Percentiles rank a stretch among this genome's conserved stretches.
These are phyloP conservation scores for Narcine bancroftii DNA, from an alignment of 2,113 vertebrate genomes.

Conservation along the genomic window DNA sequence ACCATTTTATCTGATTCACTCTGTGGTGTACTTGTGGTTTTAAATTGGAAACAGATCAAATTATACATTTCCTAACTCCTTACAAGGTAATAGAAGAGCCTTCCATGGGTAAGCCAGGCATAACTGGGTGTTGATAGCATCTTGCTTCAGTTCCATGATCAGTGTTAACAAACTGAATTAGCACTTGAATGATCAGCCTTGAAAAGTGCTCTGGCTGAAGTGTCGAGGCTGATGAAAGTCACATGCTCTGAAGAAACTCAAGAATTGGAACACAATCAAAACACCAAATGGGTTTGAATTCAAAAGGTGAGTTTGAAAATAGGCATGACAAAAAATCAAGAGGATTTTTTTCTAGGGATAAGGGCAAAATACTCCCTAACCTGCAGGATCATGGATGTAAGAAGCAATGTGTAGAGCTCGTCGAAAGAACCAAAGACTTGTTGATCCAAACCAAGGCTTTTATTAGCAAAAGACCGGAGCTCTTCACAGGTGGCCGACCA, in stretches of 20 bases:
- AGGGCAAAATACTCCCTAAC: neutral
- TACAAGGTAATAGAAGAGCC: neutral
- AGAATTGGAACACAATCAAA: neutral
- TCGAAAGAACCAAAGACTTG: no score
- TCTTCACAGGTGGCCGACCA: no score
- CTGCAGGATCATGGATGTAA: neutral
- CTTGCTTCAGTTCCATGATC: neutral
- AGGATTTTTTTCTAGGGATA: neutral
- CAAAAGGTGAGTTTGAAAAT: neutral
- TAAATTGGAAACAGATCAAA: neutral
- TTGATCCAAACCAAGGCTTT: no score
- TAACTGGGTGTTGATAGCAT: neutral
- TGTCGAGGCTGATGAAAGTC: neutral
- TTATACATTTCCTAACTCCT: neutral
- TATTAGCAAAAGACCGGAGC: no score
- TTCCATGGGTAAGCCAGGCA: neutral
- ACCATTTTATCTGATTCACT: neutral
- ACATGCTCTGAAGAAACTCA: neutral
- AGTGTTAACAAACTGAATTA: conserved; percentile 4
- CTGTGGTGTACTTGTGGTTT: neutral
- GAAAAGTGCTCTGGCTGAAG: neutral
- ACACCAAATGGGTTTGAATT: neutral
- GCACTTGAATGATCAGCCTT: neutral
- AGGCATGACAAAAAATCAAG: neutral
- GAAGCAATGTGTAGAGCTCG: neutral